Evolutionary conservation across 2,797 vertebrate genomes (phyloP).

Genomic region (Scomberomorus guttatus): DNA sequence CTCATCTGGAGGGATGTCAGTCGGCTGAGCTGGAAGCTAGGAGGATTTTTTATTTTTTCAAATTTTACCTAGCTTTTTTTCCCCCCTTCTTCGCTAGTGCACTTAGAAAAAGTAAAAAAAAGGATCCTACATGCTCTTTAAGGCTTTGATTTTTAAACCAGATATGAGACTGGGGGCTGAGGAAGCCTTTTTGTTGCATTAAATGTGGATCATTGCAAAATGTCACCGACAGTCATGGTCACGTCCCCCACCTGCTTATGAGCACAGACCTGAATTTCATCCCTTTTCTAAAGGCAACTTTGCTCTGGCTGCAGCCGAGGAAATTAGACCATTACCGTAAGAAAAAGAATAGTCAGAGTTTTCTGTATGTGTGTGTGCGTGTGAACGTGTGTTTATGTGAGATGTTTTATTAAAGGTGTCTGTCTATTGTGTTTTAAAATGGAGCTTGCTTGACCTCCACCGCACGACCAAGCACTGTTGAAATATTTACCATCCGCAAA

Average conservation of each 20-base stretch:
- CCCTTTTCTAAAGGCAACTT: conserved; percentile 44
- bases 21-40: conserved; percentile 66
- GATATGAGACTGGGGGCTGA: conserved; percentile 31
- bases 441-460: conserved; percentile 70
- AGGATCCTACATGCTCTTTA: conserved; percentile 42
- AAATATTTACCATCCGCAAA: conserved; percentile 76
- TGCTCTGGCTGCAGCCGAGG: conserved; percentile 14
- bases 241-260: conserved; percentile 43
- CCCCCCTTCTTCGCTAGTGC: conserved; percentile 28
- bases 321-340: conserved; percentile 50
- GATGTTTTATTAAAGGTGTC: conserved; percentile 75
- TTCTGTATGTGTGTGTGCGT: conserved; percentile 31
- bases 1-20: conserved; percentile 71
- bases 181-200: conserved; percentile 62
- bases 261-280: conserved; percentile 42
- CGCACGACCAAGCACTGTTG: conserved; percentile 51
- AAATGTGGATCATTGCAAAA: conserved; percentile 67
- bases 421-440: conserved; percentile 73
- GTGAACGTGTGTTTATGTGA: conserved; percentile 55
- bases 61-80: background rate
- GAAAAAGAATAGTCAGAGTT: conserved; percentile 14
- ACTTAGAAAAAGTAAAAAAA: conserved; percentile 20
- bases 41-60: conserved; percentile 4
- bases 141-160: conserved; percentile 50
- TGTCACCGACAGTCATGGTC: conserved; percentile 66